These are phyloP conservation scores for Cybosia mesomella DNA, from an alignment of 2,888 invertebrate species.

Conservation along the genomic window DNA sequence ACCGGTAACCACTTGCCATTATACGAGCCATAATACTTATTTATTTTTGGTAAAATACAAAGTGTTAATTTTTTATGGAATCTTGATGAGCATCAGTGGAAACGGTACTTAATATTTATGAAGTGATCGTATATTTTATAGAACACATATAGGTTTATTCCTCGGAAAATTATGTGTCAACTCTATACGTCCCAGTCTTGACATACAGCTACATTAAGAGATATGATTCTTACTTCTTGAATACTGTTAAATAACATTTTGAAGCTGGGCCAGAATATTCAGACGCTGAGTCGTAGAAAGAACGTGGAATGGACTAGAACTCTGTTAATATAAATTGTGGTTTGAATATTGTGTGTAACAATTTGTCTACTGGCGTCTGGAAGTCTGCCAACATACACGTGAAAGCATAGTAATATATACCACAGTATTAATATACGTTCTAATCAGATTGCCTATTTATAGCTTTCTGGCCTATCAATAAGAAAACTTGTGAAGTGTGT, in stretches of 20 bases:
- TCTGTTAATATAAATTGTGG: conserved; percentile 3
- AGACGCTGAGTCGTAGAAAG: neutral
- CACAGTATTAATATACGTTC: neutral
- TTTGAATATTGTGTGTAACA: conserved; percentile 13
- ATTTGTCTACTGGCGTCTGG: conserved; percentile 4
- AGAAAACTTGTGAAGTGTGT: neutral
- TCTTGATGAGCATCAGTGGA: neutral
- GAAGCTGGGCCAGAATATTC: neutral
- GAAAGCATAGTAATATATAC: neutral
- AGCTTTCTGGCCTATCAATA: neutral
- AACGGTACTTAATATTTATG: neutral
- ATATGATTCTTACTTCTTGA: neutral
- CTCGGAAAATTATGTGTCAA: neutral
- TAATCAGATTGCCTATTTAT: neutral
- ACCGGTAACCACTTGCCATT: too few species aligned
- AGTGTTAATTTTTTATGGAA: too few species aligned
- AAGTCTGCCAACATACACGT: conserved; percentile 8
- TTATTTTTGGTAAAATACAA: too few species aligned
- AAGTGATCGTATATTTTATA: neutral
- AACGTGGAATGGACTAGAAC: neutral
- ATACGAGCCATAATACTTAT: too few species aligned
- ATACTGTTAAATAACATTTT: neutral
- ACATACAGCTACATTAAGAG: neutral
- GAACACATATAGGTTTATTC: neutral
- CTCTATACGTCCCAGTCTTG: neutral